phyloP scores from a whole-genome alignment of 2,888 invertebrate genomes.

The Diadegma fenestrale region DNA sequence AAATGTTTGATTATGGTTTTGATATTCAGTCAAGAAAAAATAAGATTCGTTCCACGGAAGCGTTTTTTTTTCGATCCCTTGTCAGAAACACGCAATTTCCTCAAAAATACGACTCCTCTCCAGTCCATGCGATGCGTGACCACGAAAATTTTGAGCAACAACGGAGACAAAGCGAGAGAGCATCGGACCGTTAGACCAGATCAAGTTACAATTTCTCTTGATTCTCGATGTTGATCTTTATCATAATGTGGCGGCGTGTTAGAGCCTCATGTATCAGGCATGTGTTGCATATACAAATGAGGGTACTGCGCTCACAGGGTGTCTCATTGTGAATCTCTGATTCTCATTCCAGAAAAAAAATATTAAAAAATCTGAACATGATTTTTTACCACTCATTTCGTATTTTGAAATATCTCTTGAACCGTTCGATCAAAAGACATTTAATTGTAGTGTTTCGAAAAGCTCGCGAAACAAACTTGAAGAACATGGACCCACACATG shows the following conservation, averaged over 20 bases:
- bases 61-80: background rate
- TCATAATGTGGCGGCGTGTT: conserved; percentile 25
- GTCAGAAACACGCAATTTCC: conserved; percentile 4
- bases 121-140: conserved; percentile 6
- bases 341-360: background rate
- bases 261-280: background rate
- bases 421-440: background rate
- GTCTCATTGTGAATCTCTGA: background rate
- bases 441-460: background rate
- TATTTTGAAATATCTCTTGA: too few species aligned
- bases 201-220: conserved; percentile 43
- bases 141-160: conserved; percentile 4
- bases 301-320: background rate
- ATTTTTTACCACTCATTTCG: too few species aligned
- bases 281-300: background rate
- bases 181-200: conserved; percentile 31
- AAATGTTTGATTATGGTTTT: conserved; percentile 20
- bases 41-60: conserved; percentile 8
- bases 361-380: background rate
- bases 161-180: conserved; percentile 32
- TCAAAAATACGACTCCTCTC: background rate
- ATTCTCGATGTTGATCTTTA: conserved; percentile 36
- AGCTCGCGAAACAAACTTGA: background rate
- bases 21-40: conserved; percentile 6
- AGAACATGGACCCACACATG: background rate